Percentiles rank a stretch among this genome's conserved stretches.
These are phyloP conservation scores for Mythimna vitellina DNA, from an alignment of 2,888 invertebrate species.

Conservation along the genomic window DNA sequence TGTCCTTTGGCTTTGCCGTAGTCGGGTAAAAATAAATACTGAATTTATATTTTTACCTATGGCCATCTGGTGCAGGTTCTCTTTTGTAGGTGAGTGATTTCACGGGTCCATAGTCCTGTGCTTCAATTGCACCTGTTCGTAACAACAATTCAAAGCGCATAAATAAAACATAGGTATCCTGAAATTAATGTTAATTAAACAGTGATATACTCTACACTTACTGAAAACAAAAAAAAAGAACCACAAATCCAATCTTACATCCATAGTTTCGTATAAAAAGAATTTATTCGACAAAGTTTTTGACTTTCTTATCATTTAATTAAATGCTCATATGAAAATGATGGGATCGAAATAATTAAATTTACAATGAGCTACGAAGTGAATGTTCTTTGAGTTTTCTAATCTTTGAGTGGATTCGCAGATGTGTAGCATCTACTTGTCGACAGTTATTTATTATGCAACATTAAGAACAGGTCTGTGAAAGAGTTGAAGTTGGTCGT, in stretches of 20 bases:
- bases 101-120: constrained; percentile 44
- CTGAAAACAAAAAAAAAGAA: constrained; percentile 56
- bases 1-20: no score
- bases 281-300: constrained; percentile 36
- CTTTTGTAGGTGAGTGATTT: constrained; percentile 14
- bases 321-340: constrained; percentile 61
- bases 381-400: constrained; percentile 17
- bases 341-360: constrained; percentile 57
- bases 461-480: constrained; percentile 32
- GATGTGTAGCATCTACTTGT: constrained; percentile 1
- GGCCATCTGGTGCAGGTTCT: constrained; percentile 76
- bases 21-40: neutral
- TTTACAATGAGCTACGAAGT: constrained; percentile 43
- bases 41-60: constrained; percentile 70
- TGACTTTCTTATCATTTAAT: constrained; percentile 72
- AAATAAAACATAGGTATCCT: neutral
- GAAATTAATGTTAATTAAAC: neutral
- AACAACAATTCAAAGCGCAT: constrained; percentile 24
- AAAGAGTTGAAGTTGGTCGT: constrained; percentile 17
- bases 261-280: constrained; percentile 58
- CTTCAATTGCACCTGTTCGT: constrained; percentile 56
- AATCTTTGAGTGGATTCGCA: constrained; percentile 15
- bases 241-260: constrained; percentile 53
- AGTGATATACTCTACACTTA: constrained; percentile 53
- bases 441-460: constrained; percentile 36